phyloP scores from a whole-genome alignment of 2,797 vertebrate species.

The Todus mexicanus region DNA sequence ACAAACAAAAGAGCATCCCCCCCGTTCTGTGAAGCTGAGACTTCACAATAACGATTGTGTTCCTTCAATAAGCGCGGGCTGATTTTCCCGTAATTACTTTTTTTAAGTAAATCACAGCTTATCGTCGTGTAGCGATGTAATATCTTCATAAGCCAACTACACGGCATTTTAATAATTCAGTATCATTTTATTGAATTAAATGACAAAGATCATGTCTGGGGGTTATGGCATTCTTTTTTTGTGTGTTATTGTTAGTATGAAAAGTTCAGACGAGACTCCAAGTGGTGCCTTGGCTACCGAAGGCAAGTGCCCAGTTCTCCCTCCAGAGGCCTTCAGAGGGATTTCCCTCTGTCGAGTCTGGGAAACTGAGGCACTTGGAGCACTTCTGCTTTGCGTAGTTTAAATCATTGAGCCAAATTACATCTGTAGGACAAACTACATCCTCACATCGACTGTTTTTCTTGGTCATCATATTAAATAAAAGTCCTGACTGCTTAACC shows the following conservation, averaged over 20 bases:
- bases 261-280: neutral
- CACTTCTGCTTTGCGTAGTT: neutral
- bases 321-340: neutral
- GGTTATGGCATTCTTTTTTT: neutral
- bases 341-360: neutral
- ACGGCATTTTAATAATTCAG: neutral
- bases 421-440: neutral
- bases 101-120: conserved; percentile 8
- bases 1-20: conserved; percentile 44
- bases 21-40: neutral
- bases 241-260: neutral
- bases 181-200: neutral
- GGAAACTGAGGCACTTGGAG: neutral
- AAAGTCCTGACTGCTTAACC: neutral
- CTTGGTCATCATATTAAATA: neutral
- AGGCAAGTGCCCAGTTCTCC: neutral
- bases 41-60: conserved; percentile 29
- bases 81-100: conserved; percentile 25
- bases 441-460: neutral
- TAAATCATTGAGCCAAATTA: neutral
- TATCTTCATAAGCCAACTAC: conserved; percentile 22
- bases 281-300: neutral
- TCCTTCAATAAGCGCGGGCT: neutral
- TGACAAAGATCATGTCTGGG: neutral
- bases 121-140: neutral